phyloP scores from a whole-genome alignment of 2,888 invertebrate species.

The Cordilura impudica region DNA sequence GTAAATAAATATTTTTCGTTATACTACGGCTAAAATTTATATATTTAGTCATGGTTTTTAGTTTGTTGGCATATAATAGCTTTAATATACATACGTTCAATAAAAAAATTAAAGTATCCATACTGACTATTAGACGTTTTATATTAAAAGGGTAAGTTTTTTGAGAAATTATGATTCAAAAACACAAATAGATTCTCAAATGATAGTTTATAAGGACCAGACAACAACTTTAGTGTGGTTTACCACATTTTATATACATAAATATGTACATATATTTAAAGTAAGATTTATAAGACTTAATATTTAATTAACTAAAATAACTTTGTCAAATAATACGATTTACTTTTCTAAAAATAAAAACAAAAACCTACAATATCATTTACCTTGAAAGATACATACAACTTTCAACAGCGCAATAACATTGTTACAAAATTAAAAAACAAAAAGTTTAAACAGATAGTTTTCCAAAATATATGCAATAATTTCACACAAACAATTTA shows the following conservation, averaged over 20 bases:
- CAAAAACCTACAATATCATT: neutral
- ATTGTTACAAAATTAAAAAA: neutral
- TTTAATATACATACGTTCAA: conserved; percentile 35
- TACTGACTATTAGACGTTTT: neutral
- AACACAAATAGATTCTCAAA: no score
- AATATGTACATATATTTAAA: no score
- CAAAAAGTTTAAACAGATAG: neutral
- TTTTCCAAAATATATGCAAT: neutral
- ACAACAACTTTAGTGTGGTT: no score
- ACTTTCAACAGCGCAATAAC: neutral
- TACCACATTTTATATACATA: no score
- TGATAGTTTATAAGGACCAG: no score
- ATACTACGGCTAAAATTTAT: conserved; percentile 23
- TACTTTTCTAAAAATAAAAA: neutral
- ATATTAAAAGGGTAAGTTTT: no score
- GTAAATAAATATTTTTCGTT: neutral
- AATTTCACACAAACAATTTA: neutral
- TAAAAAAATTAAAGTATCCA: neutral
- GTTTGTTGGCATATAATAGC: conserved; percentile 47
- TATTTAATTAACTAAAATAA: no score
- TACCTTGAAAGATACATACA: neutral
- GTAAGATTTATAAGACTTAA: no score
- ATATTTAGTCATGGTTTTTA: conserved; percentile 2
- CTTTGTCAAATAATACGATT: neutral
- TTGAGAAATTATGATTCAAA: neutral